Base-by-base conservation (phyloP, 64 coral and sea anemone species). In the Dendrophyllia cribrosa region DNA sequence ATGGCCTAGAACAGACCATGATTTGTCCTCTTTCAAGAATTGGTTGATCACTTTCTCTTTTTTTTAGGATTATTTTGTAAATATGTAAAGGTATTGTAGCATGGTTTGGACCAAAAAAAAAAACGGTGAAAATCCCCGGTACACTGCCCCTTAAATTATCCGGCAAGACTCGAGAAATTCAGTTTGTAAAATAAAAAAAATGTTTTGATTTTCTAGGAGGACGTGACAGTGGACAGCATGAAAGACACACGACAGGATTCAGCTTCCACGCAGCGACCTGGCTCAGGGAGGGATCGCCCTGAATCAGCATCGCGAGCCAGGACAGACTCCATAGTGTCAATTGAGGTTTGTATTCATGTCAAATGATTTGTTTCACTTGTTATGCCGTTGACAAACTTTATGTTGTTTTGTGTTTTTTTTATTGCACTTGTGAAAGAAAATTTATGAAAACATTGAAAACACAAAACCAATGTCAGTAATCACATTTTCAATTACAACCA, bases 301-400 rank as follows among this genome's bases (percentile, higher is more conserved):
- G 77, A 78, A 11, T 95, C 90, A 17, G 90, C 93, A 13, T 79
- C 93, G 90, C 91, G 94, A n/a, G 96, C 88, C 79, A 86, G 97
- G 72, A 99, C 97, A 7, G 97, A 99, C 58, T 93, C 94, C 16
- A 96, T 99, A 9, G 74, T 78, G 3, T 88, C 94, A 56, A 88
- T 89, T 10, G 87, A 99, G 88, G 97, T 99, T 88, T 60, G 93
- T 78, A 85, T 26, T 46, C 23, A 43, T 64, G 44, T 51, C 9
- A 52, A 64, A 75, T 47, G 43, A 48, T 4, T 5, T 11, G 66
- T 69, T 58, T 80, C 13, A 58, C 13, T 15, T 16, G 11, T 20
- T 6, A 6, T 9, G 48, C 46, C 60, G 67, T 50, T 69, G 7
- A 7, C 5, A 11, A 34, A 48, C 53, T n/a, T 9, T 64, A 13